Evolutionary conservation across 2,797 vertebrate genomes (phyloP).

Genomic region (Tolypeutes matacus): DNA sequence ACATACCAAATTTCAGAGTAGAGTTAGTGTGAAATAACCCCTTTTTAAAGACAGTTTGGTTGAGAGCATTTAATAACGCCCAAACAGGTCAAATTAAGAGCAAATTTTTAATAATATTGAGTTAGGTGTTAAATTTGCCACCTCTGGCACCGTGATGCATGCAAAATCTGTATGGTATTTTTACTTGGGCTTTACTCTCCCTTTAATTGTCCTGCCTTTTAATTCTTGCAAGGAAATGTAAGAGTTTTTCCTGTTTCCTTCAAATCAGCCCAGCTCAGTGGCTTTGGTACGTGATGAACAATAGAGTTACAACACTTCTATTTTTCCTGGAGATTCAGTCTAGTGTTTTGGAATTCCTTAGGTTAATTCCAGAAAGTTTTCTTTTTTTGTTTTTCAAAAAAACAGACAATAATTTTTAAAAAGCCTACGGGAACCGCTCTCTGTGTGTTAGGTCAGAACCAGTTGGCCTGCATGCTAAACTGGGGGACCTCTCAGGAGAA

Average conservation of each 20-base stretch:
- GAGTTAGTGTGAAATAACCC: background rate
- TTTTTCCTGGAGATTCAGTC: background rate
- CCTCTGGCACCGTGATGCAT: background rate
- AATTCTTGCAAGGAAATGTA: background rate
- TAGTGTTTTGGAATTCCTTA: background rate
- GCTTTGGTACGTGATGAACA: background rate
- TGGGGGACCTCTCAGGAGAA: accelerated
- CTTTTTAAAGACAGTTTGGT: background rate
- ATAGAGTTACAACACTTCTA: background rate
- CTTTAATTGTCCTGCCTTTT: background rate
- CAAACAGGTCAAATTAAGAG: background rate
- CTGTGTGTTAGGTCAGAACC: background rate
- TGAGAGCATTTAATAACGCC: background rate
- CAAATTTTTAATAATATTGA: background rate
- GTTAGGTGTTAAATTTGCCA: background rate
- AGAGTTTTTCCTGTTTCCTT: background rate
- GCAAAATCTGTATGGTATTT: background rate
- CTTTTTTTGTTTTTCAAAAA: background rate
- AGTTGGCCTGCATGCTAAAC: background rate
- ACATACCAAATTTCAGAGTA: background rate
- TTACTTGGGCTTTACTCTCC: background rate
- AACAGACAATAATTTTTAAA: background rate
- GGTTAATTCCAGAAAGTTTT: background rate
- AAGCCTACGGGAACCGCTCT: too few relatives aligned
- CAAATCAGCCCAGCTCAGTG: background rate